Evolutionary conservation across 2,113 vertebrate genomes (phyloP).

Genomic region (Perognathus longimembris): DNA sequence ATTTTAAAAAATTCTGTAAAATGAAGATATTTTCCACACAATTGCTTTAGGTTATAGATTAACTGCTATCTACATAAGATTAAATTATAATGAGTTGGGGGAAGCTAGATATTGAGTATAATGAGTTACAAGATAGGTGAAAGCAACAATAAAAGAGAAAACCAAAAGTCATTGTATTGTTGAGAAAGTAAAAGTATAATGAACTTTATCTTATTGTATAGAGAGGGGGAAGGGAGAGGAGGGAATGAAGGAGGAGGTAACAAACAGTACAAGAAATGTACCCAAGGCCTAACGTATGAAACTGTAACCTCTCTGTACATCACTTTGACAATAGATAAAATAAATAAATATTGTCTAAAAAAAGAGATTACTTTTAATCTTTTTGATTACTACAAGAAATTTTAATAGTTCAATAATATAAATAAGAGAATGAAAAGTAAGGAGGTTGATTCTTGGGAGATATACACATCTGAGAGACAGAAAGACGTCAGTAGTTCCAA

Average conservation of each 20-base stretch:
- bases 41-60: background rate
- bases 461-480: background rate
- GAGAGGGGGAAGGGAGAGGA: too few relatives aligned
- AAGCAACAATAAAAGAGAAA: slow-evolving; percentile 9
- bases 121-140: slow-evolving; percentile 23
- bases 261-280: too few relatives aligned
- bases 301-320: too few relatives aligned
- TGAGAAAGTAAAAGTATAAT: background rate
- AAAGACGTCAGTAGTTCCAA: slow-evolving; percentile 10
- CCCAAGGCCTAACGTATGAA: too few relatives aligned
- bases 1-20: background rate
- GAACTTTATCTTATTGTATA: background rate
- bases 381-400: background rate
- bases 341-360: too few relatives aligned
- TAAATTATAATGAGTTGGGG: background rate
- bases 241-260: too few relatives aligned
- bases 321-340: too few relatives aligned
- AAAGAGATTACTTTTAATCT: too few relatives aligned
- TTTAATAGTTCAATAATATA: slow-evolving; percentile 47
- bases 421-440: slow-evolving; percentile 15
- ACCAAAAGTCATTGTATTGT: slow-evolving; percentile 14
- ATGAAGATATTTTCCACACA: background rate
- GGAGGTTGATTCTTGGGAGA: slow-evolving; percentile 29
- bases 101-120: background rate
- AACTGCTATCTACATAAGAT: background rate